Base-by-base conservation (phyloP, 2,888 invertebrate genomes). In the Melinaea menophilus region DNA sequence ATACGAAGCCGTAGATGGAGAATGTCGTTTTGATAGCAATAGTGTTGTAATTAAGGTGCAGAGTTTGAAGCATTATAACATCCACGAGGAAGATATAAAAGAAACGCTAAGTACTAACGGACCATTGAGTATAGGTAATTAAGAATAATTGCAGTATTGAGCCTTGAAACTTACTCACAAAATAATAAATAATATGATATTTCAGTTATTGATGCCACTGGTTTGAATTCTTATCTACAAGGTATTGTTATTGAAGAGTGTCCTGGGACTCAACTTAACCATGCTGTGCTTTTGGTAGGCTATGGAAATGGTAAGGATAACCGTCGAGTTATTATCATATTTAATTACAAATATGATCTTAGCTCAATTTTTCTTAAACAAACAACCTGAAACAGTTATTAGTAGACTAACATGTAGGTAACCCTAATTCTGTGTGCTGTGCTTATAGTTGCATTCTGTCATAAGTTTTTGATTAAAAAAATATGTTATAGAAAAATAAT, bases 201-300 rank as follows among this genome's bases (percentile, higher is more conserved):
- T 31, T 3, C 9, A 51, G 51, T n/a, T 51, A 22, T 51, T 51
- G 51, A 5, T n/a, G 51, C 7, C 22, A 3, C 22, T 9, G 31
- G 2, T 9, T 31, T 51, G 31, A n/a, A 11, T 11, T 2, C 3
- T 0, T 51, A 51, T 9, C 0, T 9, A 2, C 2, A 4, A 9
- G 51, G 51, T 9, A 51, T 51, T 9, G 0, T 51, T 11, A 31
- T 51, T 9, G 31, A 51, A 3, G 51, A 31, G 3, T 51, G 51
- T 51, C 31, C 7, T 4, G 9, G 7, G 22, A 0, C 22, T 1
- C 1, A 7, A 1, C 12, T 31, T 3, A 11, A 51, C 11, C 51
- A 51, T 31, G 51, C 31, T 51, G 51, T 51, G 22, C 51, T 51
- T 51, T 51, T 51, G 51, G 51, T 51, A 51, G 51, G 51, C 31